These are phyloP conservation scores for Brachionus plicatilis DNA, from an alignment of 1,140 invertebrate genomes.

Conservation along the genomic window DNA sequence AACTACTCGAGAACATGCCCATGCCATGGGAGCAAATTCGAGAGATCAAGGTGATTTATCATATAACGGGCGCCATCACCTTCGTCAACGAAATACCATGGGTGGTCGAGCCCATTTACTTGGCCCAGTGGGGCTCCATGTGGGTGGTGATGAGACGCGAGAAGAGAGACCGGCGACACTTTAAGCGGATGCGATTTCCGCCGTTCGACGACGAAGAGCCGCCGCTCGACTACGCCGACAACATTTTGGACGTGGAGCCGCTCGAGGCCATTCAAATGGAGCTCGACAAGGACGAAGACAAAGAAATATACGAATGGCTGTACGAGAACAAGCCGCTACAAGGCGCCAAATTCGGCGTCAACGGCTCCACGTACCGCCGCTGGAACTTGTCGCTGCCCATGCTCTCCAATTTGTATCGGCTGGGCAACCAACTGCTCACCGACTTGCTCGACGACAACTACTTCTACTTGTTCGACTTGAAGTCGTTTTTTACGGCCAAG, in stretches of 20 bases:
- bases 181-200: slow-evolving; percentile 98
- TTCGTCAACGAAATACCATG: slow-evolving; percentile 99
- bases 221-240: slow-evolving; percentile 96
- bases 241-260: slow-evolving; percentile 96
- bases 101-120: slow-evolving; percentile 97
- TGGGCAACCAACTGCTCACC: slow-evolving; percentile 95
- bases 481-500: slow-evolving; percentile 99
- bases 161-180: slow-evolving; percentile 94
- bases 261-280: slow-evolving; percentile 98
- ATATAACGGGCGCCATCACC: slow-evolving; percentile 98
- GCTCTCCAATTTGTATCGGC: slow-evolving; percentile 90
- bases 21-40: slow-evolving; percentile 99
- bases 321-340: slow-evolving; percentile 95
- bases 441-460: slow-evolving; percentile 98
- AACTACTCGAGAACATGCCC: slow-evolving; percentile 98
- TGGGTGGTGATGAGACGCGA: slow-evolving; percentile 99
- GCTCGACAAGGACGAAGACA: slow-evolving; percentile 90
- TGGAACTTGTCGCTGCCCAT: slow-evolving; percentile 93
- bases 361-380: slow-evolving; percentile 89
- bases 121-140: slow-evolving; percentile 99
- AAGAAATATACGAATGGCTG: slow-evolving; percentile 79
- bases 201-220: slow-evolving; percentile 99
- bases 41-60: slow-evolving; percentile 93
- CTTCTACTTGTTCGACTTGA: slow-evolving; percentile 97
- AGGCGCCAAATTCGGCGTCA: slow-evolving; percentile 74